Evolutionary conservation across 2,797 vertebrate species (phyloP).

Genomic region (Discoglossus pictus): DNA sequence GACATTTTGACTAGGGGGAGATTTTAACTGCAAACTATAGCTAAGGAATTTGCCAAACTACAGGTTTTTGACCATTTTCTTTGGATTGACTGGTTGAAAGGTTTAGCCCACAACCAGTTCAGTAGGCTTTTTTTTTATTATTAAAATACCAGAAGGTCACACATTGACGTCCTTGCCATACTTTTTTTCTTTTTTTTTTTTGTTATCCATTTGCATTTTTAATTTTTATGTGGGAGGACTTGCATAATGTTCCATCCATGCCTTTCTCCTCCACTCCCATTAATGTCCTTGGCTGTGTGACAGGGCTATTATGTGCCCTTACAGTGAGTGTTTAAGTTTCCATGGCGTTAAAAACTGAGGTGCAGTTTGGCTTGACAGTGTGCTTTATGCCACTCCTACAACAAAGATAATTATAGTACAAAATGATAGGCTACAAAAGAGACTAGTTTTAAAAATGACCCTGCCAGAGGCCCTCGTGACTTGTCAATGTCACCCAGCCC

Average conservation of each 20-base stretch:
- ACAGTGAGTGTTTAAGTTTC: neutral
- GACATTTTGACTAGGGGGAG: too few species aligned
- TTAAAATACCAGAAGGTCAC: conserved; percentile 10
- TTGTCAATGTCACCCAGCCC: conserved; percentile 29
- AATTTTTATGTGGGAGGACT: conserved; percentile 11
- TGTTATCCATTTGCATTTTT: too few species aligned
- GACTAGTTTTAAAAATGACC: conserved; percentile 7
- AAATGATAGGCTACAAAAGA: neutral
- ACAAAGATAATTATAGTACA: neutral
- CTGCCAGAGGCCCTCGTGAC: conserved; percentile 15
- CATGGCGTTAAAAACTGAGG: neutral
- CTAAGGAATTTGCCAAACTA: too few species aligned
- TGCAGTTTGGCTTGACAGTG: too few species aligned
- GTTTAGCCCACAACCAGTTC: too few species aligned
- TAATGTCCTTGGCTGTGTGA: conserved; percentile 39
- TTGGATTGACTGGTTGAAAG: too few species aligned
- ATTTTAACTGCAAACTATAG: too few species aligned
- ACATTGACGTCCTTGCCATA: conserved; percentile 8
- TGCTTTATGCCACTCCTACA: neutral
- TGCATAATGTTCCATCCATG: conserved; percentile 20
- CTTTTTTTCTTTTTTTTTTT: too few species aligned
- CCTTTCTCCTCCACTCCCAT: conserved; percentile 8
- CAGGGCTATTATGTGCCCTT: neutral
- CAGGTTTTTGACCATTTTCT: too few species aligned
- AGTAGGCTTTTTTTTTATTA: too few species aligned